Conservation (phyloP, 2,888 invertebrate genomes). For the Parthenolecanium corni region DNA sequence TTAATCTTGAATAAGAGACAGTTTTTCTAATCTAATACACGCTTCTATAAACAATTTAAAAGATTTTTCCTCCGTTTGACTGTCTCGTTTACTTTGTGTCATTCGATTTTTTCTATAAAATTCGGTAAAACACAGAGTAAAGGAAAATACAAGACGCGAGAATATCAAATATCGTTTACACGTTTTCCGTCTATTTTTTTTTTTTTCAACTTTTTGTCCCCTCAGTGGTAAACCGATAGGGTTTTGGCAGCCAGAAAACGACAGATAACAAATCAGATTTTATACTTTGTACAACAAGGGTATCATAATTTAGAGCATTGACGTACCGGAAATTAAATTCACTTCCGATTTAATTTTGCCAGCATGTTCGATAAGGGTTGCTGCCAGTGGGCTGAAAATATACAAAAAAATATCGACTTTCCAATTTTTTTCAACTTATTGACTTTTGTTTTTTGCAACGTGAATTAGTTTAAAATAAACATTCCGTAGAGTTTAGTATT, state of each 20-base stretch:
- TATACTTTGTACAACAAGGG: constrained; percentile 18
- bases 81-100: too few species aligned
- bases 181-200: too few species aligned
- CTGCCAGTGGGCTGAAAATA: too few species aligned
- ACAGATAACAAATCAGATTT: constrained; percentile 23
- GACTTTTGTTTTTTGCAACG: too few species aligned
- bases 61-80: background rate
- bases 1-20: constrained; percentile 16
- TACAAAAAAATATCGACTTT: too few species aligned
- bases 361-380: background rate
- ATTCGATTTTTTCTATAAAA: too few species aligned
- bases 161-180: background rate
- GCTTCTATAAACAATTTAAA: background rate
- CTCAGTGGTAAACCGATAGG: constrained; percentile 16
- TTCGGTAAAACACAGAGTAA: too few species aligned
- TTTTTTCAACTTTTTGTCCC: background rate
- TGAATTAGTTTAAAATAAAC: too few species aligned
- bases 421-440: too few species aligned
- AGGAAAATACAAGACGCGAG: background rate
- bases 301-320: background rate
- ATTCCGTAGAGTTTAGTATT: too few species aligned
- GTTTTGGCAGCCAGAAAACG: background rate
- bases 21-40: constrained; percentile 12
- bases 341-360: constrained; percentile 21
- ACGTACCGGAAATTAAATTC: constrained; percentile 22